Base-by-base conservation (phyloP, 2,797 vertebrate species). In the Ibycter americanus region DNA sequence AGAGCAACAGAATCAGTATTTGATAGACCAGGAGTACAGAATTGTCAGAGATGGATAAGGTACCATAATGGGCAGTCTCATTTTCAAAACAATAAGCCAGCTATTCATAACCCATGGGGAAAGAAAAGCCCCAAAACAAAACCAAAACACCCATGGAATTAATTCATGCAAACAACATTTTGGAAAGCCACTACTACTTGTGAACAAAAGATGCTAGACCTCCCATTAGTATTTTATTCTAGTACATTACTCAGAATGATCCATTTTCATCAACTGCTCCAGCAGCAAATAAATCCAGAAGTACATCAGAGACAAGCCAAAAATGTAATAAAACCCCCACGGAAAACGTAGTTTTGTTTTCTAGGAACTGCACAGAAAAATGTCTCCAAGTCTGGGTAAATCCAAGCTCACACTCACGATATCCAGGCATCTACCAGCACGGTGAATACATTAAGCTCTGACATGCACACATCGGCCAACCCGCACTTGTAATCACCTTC, bases 1-100 rank as follows among this genome's bases (percentile, higher is more conserved):
- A 97, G 97, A 95, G 82, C 91, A 71, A 36, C 11, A 77, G 83
- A 93, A 81, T 5, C 61, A 89, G 59, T 83, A 79, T 79, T 44
- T 23, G 87, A 91, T 59, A 56, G 52, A 77, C 20, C 59, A 61
- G 86, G 68, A 91, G 42, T 34, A 51, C 23, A 54, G 82, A 55
- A 83, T 19, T 70, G 83, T 78, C 95, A 78, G 70, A 77, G 89
- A 81, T 54, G 76, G 71, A 49, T 78, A 77, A 87, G 95, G 82
- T 76, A 92, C 62, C 88, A 93, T 79, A 95, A 95, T 18, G 62
- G 82, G 38, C 42, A 73, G 40, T 62, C 68, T 95, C 52, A 63
- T 44, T 80, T 47, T 58, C 72, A 80, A 89, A 94, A 96, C 86
- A 89, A 93, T 95, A 95, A 68, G 12, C 27, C 70, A 92, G 62